Evolutionary conservation across 2,888 invertebrate species (phyloP), one percentile per base, ranked within the genome.

Genomic region (Cheilosia variabilis): DNA sequence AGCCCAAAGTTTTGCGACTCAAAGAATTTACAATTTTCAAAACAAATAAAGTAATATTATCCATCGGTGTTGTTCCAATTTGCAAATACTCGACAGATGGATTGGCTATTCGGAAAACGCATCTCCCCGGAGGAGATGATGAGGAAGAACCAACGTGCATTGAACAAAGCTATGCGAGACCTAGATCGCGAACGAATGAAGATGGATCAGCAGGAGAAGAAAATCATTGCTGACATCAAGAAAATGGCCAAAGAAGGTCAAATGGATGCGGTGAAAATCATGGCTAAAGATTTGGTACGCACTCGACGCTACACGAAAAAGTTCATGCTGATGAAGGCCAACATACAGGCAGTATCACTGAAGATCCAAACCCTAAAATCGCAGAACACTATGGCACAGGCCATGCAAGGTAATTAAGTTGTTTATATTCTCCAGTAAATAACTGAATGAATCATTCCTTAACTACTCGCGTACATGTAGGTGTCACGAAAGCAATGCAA

Each of bases 211-310:
- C 99, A 99, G 91, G 99, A 99, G 91, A 99, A 99, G 93, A 99
- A 99, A 93, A 96, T 99, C 86, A 99, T 99, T 84, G 95, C 95
- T 0, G 99, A 99, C 91, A 99, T 99, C 87, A 99, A 99, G 92
- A 99, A 99, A 93, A 95, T 99, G 93, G 99, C 99, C 0, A 99
- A 99, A 91, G 98, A 98, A 90, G 98, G 98, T 15, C 99, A 99
- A 93, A 99, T 99, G 98, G 99, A 99, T 93, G 98, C 99, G 15
- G 99, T 99, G 0, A 99, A 98, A 94, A 99, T 99, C 88, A 99
- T 99, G 99, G 99, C 99, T 0, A 98, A 98, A 92, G 99, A 99
- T 93, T 93, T 99, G 88, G 99, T 99, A 6, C 94, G 99, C 88
- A 99, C 99, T 1, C 94, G 99, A 82, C 95, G 96, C 62, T 99